phyloP scores from a whole-genome alignment of 2,888 invertebrate genomes.

The Drosophila yooni region DNA sequence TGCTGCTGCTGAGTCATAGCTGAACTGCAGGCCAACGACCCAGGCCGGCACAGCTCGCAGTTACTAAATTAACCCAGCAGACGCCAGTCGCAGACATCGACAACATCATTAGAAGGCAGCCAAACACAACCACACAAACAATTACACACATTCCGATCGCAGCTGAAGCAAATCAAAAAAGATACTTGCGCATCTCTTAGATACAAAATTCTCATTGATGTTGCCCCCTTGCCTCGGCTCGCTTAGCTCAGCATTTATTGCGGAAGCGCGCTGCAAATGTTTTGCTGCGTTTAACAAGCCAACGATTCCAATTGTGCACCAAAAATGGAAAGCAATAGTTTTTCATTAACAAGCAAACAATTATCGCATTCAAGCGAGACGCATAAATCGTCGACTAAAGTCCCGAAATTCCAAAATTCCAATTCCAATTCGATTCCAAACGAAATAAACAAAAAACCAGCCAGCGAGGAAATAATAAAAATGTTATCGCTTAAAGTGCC shows the following conservation, averaged over 20 bases:
- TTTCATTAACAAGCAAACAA: constrained; percentile 32
- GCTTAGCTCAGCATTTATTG: constrained; percentile 52
- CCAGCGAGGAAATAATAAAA: constrained; percentile 69
- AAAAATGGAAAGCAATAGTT: constrained; percentile 48
- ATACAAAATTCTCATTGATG: constrained; percentile 32
- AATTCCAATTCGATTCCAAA: constrained; percentile 9
- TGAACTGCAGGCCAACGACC: constrained; percentile 76
- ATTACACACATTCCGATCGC: constrained; percentile 2
- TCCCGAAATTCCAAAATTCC: constrained; percentile 14
- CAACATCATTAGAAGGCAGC: constrained; percentile 68
- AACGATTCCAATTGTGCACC: constrained; percentile 17
- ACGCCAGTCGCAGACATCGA: constrained; percentile 62
- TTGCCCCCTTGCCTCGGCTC: constrained; percentile 7
- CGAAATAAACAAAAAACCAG: constrained; percentile 34
- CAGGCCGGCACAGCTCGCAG: constrained; percentile 41
- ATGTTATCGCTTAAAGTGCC: constrained; percentile 69
- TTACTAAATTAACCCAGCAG: constrained; percentile 64
- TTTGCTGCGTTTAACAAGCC: constrained; percentile 72
- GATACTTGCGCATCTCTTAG: constrained; percentile 40
- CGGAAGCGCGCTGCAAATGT: constrained; percentile 71
- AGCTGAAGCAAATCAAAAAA: constrained; percentile 30
- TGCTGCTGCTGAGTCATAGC: constrained; percentile 56
- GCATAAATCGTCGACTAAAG: constrained; percentile 36
- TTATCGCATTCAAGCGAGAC: constrained; percentile 57
- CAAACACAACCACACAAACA: constrained; percentile 12